These are phyloP conservation scores for Aplocera efformata DNA, from an alignment of 2,888 invertebrate species.

Conservation along the genomic window DNA sequence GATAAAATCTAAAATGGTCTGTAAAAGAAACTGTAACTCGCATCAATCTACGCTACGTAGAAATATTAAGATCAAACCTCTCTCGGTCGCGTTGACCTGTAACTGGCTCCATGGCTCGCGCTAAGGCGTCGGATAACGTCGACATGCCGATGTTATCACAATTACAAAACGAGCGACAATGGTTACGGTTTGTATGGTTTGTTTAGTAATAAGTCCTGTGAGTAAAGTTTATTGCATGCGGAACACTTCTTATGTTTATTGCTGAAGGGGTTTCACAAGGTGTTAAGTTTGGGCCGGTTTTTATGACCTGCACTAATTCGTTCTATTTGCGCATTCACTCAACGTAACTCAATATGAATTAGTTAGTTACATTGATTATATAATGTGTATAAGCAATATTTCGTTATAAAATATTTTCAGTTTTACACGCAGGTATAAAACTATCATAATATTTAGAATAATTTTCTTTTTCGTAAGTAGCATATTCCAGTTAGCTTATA, in stretches of 20 bases:
- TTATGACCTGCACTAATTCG: not conserved
- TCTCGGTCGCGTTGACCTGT: conserved; percentile 7
- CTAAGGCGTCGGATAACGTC: conserved; percentile 12
- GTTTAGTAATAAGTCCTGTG: conserved; percentile 12
- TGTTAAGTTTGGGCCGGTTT: conserved; percentile 10
- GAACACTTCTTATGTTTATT: conserved; percentile 12
- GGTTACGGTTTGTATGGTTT: conserved; percentile 16
- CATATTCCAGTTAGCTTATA: conserved; percentile 6
- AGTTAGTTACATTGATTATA: too few relatives aligned
- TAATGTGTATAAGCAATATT: too few relatives aligned
- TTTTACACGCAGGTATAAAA: too few relatives aligned
- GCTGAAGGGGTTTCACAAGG: conserved; percentile 19
- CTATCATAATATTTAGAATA: too few relatives aligned
- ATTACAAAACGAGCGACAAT: conserved; percentile 10
- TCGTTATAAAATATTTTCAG: too few relatives aligned
- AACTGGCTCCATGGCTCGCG: conserved; percentile 4
- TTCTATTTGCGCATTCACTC: too few relatives aligned
- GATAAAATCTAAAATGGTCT: too few relatives aligned
- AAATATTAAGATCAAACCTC: too few relatives aligned
- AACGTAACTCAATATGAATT: too few relatives aligned
- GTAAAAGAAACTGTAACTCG: too few relatives aligned
- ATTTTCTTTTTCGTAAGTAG: too few relatives aligned
- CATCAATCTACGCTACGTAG: too few relatives aligned
- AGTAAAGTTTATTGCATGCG: conserved; percentile 14
- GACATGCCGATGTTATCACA: conserved; percentile 9